Percentiles rank a stretch among this genome's conserved stretches.
Conservation (phyloP, 2,113 vertebrate genomes). For the Tyrannus savana region DNA sequence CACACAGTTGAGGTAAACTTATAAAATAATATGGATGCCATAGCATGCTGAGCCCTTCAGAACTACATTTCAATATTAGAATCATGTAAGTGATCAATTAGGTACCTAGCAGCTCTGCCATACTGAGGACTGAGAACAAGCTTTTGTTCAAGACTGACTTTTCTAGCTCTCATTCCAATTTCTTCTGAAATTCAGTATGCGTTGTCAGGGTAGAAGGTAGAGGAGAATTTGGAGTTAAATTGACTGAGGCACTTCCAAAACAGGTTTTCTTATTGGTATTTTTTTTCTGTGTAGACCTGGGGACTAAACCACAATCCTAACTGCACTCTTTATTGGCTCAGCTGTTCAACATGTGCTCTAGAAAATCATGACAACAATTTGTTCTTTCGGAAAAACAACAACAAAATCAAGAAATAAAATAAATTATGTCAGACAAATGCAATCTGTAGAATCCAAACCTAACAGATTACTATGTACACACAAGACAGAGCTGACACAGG, state of each 20-base stretch:
- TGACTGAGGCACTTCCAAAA: not conserved
- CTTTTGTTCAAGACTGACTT: not conserved
- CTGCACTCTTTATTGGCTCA: not conserved
- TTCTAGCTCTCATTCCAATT: not conserved
- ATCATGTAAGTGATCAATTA: not conserved
- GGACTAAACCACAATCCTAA: not conserved
- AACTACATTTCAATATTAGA: not conserved
- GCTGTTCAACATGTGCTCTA: not conserved
- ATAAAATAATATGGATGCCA: not conserved
- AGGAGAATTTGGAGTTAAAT: not conserved
- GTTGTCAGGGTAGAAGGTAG: not conserved
- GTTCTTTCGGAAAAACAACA: not conserved
- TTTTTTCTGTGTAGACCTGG: not conserved
- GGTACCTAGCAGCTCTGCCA: not conserved
- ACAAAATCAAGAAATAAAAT: not conserved
- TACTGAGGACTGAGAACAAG: not conserved
- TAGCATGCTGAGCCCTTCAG: not conserved
- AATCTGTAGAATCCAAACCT: not conserved
- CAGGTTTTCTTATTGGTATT: not conserved
- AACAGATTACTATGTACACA: not conserved
- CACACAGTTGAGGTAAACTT: not conserved
- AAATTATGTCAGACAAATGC: accelerated
- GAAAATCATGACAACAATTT: not conserved
- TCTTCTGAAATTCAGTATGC: not conserved
- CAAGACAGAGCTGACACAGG: not conserved